A percentile compares a stretch with the other conserved stretches of the same genome.
These are phyloP conservation scores for Dorcus hopei DNA, from an alignment of 2,888 invertebrate genomes.

Conservation along the genomic window DNA sequence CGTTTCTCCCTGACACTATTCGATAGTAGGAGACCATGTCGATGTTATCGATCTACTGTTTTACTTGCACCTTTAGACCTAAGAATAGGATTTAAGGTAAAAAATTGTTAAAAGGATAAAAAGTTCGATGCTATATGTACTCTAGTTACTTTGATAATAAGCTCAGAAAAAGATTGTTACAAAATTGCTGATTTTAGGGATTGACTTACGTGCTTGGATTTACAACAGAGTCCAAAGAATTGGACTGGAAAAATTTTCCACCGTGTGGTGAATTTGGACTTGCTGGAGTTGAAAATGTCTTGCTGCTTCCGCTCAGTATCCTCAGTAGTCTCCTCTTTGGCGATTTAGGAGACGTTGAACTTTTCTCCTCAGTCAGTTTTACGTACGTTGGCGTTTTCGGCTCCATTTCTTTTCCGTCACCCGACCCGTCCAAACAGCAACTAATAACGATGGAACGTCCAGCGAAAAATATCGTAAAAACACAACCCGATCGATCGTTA, in stretches of 20 bases:
- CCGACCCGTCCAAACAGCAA: background rate
- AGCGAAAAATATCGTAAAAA: too few relatives aligned
- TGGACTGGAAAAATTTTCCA: conserved; percentile 11
- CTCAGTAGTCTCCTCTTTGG: conserved; percentile 10
- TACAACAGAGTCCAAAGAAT: conserved; percentile 13
- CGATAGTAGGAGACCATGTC: too few relatives aligned
- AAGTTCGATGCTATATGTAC: too few relatives aligned
- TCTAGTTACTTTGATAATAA: too few relatives aligned
- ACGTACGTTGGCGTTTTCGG: conserved; percentile 10
- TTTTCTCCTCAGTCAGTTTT: conserved; percentile 1
- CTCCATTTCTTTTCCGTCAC: conserved; percentile 7
- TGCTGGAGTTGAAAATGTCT: conserved; percentile 11
- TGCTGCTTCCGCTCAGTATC: conserved; percentile 8
- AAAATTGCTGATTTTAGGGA: too few relatives aligned
- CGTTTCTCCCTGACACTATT: too few relatives aligned
- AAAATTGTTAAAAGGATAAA: too few relatives aligned
- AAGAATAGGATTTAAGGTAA: too few relatives aligned
- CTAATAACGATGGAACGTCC: background rate
- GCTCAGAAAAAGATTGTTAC: too few relatives aligned
- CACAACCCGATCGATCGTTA: too few relatives aligned
- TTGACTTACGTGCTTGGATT: conserved; percentile 8
- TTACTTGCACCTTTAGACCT: too few relatives aligned
- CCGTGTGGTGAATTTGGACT: conserved; percentile 8
- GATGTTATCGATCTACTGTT: too few relatives aligned
- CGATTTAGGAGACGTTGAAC: conserved; percentile 3